Evolutionary conservation across 2,797 vertebrate species (phyloP).

Genomic region (Sebastes itinus): DNA sequence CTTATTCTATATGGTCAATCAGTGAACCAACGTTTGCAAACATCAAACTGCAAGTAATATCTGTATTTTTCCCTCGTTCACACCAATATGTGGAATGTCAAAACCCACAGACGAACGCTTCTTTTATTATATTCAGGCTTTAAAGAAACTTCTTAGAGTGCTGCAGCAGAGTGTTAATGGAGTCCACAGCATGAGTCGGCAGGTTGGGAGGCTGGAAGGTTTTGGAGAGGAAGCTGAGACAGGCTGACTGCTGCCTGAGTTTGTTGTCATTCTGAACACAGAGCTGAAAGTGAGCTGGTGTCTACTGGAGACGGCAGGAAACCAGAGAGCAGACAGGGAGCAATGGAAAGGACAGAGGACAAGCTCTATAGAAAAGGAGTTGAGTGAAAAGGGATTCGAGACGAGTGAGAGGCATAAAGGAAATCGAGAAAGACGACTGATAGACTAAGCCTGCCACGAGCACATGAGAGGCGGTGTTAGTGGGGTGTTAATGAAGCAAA

Average conservation of each 20-base stretch:
- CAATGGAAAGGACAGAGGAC: constrained; percentile 61
- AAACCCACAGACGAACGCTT: neutral
- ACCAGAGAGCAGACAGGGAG: constrained; percentile 62
- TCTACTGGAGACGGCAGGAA: constrained; percentile 72
- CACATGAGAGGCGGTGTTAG: constrained; percentile 31
- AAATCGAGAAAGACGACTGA: constrained; percentile 36
- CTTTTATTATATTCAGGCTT: neutral
- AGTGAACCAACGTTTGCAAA: constrained; percentile 4
- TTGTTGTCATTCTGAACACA: constrained; percentile 84
- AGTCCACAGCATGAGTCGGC: constrained; percentile 63
- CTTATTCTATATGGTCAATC: neutral
- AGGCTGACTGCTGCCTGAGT: constrained; percentile 66
- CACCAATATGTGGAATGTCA: neutral
- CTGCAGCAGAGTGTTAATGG: constrained; percentile 47
- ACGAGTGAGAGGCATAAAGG: constrained; percentile 43
- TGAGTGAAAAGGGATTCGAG: constrained; percentile 54
- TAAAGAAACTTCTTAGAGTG: constrained; percentile 32
- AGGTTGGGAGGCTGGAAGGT: constrained; percentile 58
- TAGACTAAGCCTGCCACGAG: constrained; percentile 14
- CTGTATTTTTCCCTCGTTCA: neutral
- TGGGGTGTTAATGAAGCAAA: constrained; percentile 54
- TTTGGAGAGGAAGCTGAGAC: constrained; percentile 70
- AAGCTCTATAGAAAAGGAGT: constrained; percentile 46
- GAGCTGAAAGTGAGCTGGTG: constrained; percentile 70
- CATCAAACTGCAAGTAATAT: neutral